These are phyloP conservation scores for Aphidius colemani DNA, from an alignment of 2,888 invertebrate species.

Conservation along the genomic window DNA sequence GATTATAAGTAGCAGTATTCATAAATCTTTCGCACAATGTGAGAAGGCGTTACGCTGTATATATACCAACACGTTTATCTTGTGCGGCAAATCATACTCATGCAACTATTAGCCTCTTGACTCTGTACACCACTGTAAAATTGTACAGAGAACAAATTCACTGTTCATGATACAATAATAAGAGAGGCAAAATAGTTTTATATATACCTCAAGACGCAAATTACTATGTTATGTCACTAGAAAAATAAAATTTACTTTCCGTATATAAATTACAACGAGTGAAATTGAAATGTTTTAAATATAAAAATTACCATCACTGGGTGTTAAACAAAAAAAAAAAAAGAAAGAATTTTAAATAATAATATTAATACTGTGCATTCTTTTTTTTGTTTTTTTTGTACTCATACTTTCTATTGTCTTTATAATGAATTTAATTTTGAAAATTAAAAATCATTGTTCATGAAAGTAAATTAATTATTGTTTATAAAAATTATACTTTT, in stretches of 20 bases:
- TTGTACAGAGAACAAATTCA: slow-evolving; percentile 1
- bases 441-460: no score
- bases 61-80: slow-evolving; percentile 27
- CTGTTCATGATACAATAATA: neutral
- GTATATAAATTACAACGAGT: neutral
- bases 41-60: slow-evolving; percentile 38
- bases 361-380: neutral
- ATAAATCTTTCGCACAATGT: slow-evolving; percentile 41
- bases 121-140: no score
- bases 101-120: slow-evolving; percentile 31
- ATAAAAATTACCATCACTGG: neutral
- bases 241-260: neutral
- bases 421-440: no score
- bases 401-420: no score
- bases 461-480: no score
- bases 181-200: neutral
- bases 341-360: neutral
- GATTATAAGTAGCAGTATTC: slow-evolving; percentile 45
- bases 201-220: slow-evolving; percentile 12
- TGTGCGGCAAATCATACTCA: slow-evolving; percentile 31
- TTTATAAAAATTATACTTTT: no score
- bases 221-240: slow-evolving; percentile 5
- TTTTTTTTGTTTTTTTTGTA: neutral
- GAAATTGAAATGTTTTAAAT: slow-evolving; percentile 5
- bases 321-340: neutral